Percentiles rank a stretch among this genome's conserved stretches.
phyloP scores from a whole-genome alignment of 1,140 invertebrate genomes.

The Oryctes rhinoceros region DNA sequence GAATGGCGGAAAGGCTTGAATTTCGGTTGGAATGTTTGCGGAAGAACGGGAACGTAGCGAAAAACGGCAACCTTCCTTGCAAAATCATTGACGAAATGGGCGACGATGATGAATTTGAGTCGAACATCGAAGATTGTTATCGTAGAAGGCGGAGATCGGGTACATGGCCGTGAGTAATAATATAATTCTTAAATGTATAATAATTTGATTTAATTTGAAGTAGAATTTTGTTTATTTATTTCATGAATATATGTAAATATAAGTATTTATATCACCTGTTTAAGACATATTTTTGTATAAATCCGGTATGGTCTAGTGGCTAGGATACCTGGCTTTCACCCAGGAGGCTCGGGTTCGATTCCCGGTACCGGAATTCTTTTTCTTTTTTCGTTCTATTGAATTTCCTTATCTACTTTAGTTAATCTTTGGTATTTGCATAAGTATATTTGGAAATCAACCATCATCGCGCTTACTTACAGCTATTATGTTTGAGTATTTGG shows the following conservation, averaged over 20 bases:
- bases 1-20: constrained; percentile 62
- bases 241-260: background rate
- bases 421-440: too few relatives aligned
- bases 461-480: too few relatives aligned
- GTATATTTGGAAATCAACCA: too few relatives aligned
- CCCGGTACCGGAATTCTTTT: constrained; percentile 40
- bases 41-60: constrained; percentile 48
- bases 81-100: constrained; percentile 13
- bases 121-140: constrained; percentile 46
- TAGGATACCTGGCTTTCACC: constrained; percentile 48
- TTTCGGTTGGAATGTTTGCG: constrained; percentile 63
- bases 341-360: constrained; percentile 46
- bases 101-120: constrained; percentile 23
- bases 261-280: too few relatives aligned
- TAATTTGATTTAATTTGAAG: background rate
- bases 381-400: constrained; percentile 27
- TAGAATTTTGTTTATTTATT: background rate
- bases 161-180: constrained; percentile 69
- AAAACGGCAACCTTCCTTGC: constrained; percentile 20
- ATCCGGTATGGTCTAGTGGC: constrained; percentile 45
- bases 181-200: too few relatives aligned
- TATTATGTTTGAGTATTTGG: too few relatives aligned
- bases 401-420: too few relatives aligned
- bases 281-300: background rate
- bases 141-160: constrained; percentile 64